Conservation (phyloP, 1,140 invertebrate genomes). For the Drosophila quadrilineata region DNA sequence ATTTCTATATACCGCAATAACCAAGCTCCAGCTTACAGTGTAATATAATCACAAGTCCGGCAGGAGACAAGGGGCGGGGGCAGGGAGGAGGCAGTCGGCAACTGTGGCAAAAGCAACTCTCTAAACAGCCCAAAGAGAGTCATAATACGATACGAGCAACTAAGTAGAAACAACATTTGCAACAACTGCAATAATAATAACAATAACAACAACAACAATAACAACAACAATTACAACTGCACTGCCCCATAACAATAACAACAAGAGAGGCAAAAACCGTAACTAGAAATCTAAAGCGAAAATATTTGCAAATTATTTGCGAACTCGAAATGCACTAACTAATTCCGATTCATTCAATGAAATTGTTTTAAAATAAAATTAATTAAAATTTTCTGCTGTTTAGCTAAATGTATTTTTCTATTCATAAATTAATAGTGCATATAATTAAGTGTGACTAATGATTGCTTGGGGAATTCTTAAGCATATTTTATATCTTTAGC, state of each 20-base stretch:
- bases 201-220: constrained; percentile 17
- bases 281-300: constrained; percentile 57
- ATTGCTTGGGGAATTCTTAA: too few species aligned
- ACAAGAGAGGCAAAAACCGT: constrained; percentile 21
- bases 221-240: too few species aligned
- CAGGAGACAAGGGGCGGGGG: constrained; percentile 25
- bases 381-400: too few species aligned
- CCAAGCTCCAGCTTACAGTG: constrained; percentile 5
- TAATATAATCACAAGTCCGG: constrained; percentile 48
- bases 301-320: not conserved
- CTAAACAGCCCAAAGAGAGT: constrained; percentile 64
- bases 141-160: constrained; percentile 49
- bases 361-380: too few species aligned
- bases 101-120: constrained; percentile 60
- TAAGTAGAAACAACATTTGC: constrained; percentile 50
- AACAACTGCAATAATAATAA: constrained; percentile 47
- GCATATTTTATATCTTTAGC: too few species aligned
- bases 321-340: constrained; percentile 31
- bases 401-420: too few species aligned
- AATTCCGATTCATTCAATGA: too few species aligned
- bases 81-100: too few species aligned
- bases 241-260: not conserved
- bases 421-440: too few species aligned
- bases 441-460: too few species aligned
- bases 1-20: constrained; percentile 38